Evolutionary conservation across 1,140 invertebrate species (phyloP), one percentile per base, ranked within the genome.

Genomic region (Lasioglossum baleicum): DNA sequence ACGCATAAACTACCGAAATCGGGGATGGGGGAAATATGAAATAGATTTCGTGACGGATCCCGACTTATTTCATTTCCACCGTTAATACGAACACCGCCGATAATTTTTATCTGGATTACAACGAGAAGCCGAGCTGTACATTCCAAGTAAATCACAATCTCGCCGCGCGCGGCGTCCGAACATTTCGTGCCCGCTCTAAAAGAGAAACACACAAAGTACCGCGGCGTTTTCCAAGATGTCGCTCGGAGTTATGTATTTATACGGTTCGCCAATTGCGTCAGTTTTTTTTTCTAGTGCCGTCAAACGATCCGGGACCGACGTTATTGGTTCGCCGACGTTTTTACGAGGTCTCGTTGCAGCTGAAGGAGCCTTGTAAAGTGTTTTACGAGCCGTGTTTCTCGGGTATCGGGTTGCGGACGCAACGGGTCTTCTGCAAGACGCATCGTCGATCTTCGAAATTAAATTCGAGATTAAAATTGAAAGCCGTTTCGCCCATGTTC

Each of bases 241-340:
- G 20, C 10, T 20, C 35, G 13, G 8, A 58, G 51, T 66, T 67
- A 66, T 44, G 42, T 73, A 82, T 78, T 71, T 81, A 79, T 63
- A 31, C 56, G 31, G 53, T 58, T 58, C 68, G 44, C 51, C 53
- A 26, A 73, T 76, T 31, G 66, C 53, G 61, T 53, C 80, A 31
- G 68, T n/a, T 60, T 65, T 53, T 65, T 53, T 53, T 53, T 53
- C 73, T 82, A 42, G 15, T 26, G 31, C 53, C 69, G 75, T 82
- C 63, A 56, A 78, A 73, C 75, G 75, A 82, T 72, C 63, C 68
- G 53, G 61, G 51, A 66, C 35, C 26, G 35, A 22, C 80, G 75
- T 66, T 82, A 82, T 82, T 82, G 80, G 75, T 71, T 72, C 22
- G 68, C 63, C 51, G 71, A 75, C 72, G 22, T 77, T 60, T 81